Conservation (phyloP, 2,888 invertebrate species). For the Maniola hyperantus region DNA sequence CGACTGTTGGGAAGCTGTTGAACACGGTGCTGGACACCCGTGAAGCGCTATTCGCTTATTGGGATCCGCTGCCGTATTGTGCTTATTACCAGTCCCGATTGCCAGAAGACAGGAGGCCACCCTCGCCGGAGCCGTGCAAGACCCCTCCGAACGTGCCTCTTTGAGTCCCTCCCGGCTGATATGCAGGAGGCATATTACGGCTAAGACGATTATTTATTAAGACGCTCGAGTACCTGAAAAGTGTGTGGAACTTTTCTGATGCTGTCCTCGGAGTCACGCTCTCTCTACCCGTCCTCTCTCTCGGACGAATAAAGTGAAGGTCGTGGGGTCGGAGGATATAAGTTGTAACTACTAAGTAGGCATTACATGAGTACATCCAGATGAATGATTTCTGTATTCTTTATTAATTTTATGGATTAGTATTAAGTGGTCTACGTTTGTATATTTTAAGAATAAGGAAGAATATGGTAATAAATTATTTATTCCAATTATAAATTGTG, state of each 20-base stretch:
- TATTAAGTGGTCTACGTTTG: conserved; percentile 43
- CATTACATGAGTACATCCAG: conserved; percentile 53
- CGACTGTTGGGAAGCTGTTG: conserved; percentile 84
- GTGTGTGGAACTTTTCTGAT: conserved; percentile 56
- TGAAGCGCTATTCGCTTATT: conserved; percentile 90
- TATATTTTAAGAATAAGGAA: conserved; percentile 8
- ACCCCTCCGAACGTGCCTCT: conserved; percentile 78
- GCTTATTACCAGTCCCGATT: conserved; percentile 92
- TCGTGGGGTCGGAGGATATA: conserved; percentile 58
- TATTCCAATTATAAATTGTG: conserved; percentile 20
- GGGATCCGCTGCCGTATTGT: conserved; percentile 94
- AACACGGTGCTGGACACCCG: conserved; percentile 89
- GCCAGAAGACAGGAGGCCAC: conserved; percentile 79
- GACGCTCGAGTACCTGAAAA: conserved; percentile 80
- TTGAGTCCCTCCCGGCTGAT: conserved; percentile 51
- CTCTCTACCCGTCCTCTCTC: conserved; percentile 48
- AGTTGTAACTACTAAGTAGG: conserved; percentile 81
- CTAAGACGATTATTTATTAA: conserved; percentile 64
- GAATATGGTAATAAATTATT: conserved; percentile 29
- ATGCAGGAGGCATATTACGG: conserved; percentile 28
- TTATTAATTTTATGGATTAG: conserved; percentile 50
- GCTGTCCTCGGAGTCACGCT: conserved; percentile 52
- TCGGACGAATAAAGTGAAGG: conserved; percentile 37
- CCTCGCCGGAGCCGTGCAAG: conserved; percentile 80
- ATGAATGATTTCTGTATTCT: conserved; percentile 55